A percentile compares a stretch with the other conserved stretches of the same genome.
phyloP scores from a whole-genome alignment of 2,888 invertebrate genomes.

The Fragum fragum region DNA sequence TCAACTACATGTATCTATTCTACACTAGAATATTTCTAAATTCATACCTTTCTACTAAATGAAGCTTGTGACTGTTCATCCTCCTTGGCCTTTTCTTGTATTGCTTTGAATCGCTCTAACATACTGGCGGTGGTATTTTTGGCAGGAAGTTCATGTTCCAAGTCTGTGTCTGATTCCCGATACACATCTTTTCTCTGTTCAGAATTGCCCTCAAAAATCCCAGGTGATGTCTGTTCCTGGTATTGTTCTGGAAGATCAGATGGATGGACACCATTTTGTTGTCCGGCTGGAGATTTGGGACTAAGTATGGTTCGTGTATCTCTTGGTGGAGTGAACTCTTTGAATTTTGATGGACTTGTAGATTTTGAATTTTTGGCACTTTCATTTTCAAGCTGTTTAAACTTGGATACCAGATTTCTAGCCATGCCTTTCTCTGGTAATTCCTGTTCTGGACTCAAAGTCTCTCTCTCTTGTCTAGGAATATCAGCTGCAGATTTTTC shows the following conservation, averaged over 20 bases:
- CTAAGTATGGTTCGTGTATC: conserved; percentile 71
- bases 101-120: conserved; percentile 94
- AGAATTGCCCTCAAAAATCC: conserved; percentile 81
- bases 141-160: conserved; percentile 85
- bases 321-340: conserved; percentile 82
- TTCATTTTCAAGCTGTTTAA: conserved; percentile 92
- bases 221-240: conserved; percentile 71
- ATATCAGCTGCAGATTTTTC: conserved; percentile 83
- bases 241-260: conserved; percentile 81
- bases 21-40: too few relatives aligned
- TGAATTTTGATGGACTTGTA: conserved; percentile 71
- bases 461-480: conserved; percentile 86
- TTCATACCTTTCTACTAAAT: conserved; percentile 75
- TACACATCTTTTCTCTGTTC: conserved; percentile 86
- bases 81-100: conserved; percentile 88
- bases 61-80: conserved; percentile 72
- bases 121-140: conserved; percentile 94
- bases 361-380: conserved; percentile 73
- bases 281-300: conserved; percentile 74
- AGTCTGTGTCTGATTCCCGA: conserved; percentile 85
- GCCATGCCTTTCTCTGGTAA: conserved; percentile 91
- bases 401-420: conserved; percentile 93
- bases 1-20: too few relatives aligned
- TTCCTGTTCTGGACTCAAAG: conserved; percentile 79
- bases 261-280: conserved; percentile 77